phyloP scores from a whole-genome alignment of 1,140 invertebrate genomes.

The Aculops lycopersici region DNA sequence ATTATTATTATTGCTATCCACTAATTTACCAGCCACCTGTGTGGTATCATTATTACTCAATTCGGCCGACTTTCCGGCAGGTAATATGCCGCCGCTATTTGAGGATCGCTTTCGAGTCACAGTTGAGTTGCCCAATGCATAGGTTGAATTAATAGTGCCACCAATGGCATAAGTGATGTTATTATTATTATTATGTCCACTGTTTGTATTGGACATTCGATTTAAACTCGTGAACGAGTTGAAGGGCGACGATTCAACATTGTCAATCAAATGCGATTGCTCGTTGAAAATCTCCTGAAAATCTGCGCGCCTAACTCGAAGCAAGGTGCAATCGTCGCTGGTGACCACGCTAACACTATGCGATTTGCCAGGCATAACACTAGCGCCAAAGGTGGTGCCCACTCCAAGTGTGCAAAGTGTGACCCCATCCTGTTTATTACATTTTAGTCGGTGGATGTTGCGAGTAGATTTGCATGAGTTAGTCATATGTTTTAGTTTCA shows the following conservation, averaged over 20 bases:
- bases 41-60: too few species aligned
- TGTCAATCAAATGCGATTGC: conserved; percentile 12
- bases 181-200: not conserved
- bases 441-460: conserved; percentile 5
- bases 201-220: too few species aligned
- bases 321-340: conserved; percentile 32
- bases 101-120: too few species aligned
- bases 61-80: too few species aligned
- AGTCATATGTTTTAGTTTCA: too few species aligned
- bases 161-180: not conserved
- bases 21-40: too few species aligned
- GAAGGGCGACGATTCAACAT: conserved; percentile 11
- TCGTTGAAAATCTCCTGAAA: conserved; percentile 30
- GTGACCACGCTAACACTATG: conserved; percentile 36
- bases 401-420: conserved; percentile 31
- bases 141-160: not conserved
- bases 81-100: too few species aligned
- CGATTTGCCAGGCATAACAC: conserved; percentile 32
- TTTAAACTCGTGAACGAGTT: not conserved
- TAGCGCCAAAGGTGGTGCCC: conserved; percentile 42
- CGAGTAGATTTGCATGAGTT: too few species aligned
- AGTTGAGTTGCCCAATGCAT: too few species aligned
- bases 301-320: conserved; percentile 36
- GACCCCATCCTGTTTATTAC: conserved; percentile 21
- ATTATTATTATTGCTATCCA: too few species aligned